Conservation (phyloP, 1,140 invertebrate genomes). For the Polyergus mexicanus region DNA sequence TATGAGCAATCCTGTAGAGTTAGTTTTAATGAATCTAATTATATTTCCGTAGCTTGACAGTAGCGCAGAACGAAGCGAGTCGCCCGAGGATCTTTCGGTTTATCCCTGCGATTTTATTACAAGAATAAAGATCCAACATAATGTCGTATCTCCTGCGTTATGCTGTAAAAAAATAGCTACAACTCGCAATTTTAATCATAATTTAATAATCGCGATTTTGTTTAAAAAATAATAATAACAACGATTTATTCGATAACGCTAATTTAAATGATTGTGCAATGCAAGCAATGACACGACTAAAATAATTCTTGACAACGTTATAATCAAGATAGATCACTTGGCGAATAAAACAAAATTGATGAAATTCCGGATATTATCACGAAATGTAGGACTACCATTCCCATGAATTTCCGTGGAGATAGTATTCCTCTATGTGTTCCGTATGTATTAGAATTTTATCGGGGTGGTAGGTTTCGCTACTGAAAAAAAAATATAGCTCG, state of each 20-base stretch:
- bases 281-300: background rate
- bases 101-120: slow-evolving; percentile 7
- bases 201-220: slow-evolving; percentile 17
- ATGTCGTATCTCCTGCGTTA: background rate
- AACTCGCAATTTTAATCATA: slow-evolving; percentile 5
- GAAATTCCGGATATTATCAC: background rate
- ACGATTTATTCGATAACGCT: background rate
- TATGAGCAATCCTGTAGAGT: slow-evolving; percentile 49
- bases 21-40: slow-evolving; percentile 74
- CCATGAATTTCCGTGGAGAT: background rate
- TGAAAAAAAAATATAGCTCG: background rate
- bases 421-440: background rate
- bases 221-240: background rate
- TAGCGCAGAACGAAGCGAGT: slow-evolving; percentile 46
- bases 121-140: slow-evolving; percentile 28
- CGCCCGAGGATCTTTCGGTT: slow-evolving; percentile 63
- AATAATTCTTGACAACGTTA: background rate
- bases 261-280: background rate
- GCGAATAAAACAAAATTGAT: background rate
- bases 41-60: slow-evolving; percentile 31
- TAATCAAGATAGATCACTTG: background rate
- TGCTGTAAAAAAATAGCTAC: slow-evolving; percentile 3
- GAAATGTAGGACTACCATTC: background rate
- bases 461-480: background rate
- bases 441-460: background rate